Conservation (phyloP, 2,113 vertebrate species). For the Cebidichthys violaceus region DNA sequence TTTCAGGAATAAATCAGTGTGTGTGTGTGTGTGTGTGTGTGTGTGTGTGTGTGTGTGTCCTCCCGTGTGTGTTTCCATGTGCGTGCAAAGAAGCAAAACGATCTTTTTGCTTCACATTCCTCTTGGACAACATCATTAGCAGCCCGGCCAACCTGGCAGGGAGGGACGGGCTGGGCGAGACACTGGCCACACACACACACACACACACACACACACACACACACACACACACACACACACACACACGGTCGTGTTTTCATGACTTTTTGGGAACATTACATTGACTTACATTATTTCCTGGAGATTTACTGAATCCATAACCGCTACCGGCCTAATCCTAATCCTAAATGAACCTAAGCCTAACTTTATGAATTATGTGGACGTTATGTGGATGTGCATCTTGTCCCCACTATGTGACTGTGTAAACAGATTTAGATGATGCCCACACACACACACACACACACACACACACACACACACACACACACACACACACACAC, state of each 20-base stretch:
- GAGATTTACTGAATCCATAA: background rate
- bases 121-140: slow-evolving; percentile 77
- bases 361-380: too few relatives aligned
- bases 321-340: background rate
- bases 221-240: background rate
- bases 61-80: slow-evolving; percentile 15
- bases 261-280: background rate
- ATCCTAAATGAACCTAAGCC: background rate
- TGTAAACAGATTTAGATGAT: background rate
- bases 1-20: background rate
- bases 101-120: slow-evolving; percentile 68
- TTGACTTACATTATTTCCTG: background rate
- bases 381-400: background rate
- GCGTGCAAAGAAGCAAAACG: slow-evolving; percentile 57
- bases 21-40: slow-evolving; percentile 3
- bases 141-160: slow-evolving; percentile 43
- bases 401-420: background rate
- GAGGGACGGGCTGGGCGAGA: slow-evolving; percentile 9
- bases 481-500: slow-evolving; percentile 25
- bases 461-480: slow-evolving; percentile 25
- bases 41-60: background rate
- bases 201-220: slow-evolving; percentile 31
- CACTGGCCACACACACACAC: background rate
- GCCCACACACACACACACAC: slow-evolving; percentile 15
- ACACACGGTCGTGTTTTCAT: background rate